Conservation (phyloP, 2,113 vertebrate genomes). For the Electrona antarctica region DNA sequence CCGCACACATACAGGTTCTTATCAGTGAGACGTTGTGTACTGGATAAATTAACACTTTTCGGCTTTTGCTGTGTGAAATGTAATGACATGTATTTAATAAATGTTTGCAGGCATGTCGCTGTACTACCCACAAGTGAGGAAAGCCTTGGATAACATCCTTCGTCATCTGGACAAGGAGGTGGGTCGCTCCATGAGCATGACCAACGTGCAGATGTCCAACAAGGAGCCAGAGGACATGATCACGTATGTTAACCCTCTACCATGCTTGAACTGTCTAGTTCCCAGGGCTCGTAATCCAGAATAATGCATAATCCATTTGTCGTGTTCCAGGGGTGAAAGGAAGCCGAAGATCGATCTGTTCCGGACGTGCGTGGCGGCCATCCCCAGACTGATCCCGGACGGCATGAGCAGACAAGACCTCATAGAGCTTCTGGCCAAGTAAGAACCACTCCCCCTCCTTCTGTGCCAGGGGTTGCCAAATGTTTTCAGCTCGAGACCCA, state of each 20-base stretch:
- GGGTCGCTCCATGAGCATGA: constrained; percentile 98
- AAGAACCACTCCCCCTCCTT: constrained; percentile 29
- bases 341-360: constrained; percentile 99
- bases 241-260: constrained; percentile 82
- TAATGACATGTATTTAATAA: constrained; percentile 8
- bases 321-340: constrained; percentile 88
- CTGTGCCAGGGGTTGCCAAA: too few relatives aligned
- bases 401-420: constrained; percentile 99
- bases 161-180: constrained; percentile 98
- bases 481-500: background rate
- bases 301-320: constrained; percentile 15
- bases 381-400: constrained; percentile 96
- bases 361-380: constrained; percentile 97
- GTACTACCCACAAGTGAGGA: constrained; percentile 98
- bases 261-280: background rate
- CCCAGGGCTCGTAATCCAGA: too few relatives aligned
- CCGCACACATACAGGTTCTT: too few relatives aligned
- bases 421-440: constrained; percentile 97
- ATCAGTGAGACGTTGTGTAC: too few relatives aligned
- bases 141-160: constrained; percentile 95
- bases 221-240: constrained; percentile 99
- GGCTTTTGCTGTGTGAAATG: background rate
- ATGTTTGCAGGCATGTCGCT: constrained; percentile 91
- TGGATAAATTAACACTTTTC: too few relatives aligned
- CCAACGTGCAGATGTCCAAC: constrained; percentile 97